phyloP scores from a whole-genome alignment of 2,113 vertebrate species.

The Alligator sinensis region DNA sequence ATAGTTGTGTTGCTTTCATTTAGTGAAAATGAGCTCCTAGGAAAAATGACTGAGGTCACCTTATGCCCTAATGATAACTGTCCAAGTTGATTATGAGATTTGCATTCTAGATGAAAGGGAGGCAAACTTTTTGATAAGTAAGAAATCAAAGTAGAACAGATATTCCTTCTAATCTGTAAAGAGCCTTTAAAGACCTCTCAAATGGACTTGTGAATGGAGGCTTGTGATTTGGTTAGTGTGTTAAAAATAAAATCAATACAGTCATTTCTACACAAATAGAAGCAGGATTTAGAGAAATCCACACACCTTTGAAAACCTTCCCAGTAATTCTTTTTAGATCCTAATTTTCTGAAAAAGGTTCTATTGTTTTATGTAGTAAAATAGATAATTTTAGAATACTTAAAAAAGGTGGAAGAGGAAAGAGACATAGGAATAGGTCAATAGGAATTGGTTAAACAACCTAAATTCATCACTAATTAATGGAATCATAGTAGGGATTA shows the following conservation, averaged over 20 bases:
- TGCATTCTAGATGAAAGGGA: not conserved
- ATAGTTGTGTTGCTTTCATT: not conserved
- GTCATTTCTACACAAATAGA: not conserved
- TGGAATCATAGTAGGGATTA: not conserved
- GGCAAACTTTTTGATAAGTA: not conserved
- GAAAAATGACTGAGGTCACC: not conserved
- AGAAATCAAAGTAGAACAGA: not conserved
- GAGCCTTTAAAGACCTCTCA: not conserved
- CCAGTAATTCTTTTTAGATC: not conserved
- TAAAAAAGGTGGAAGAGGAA: not conserved
- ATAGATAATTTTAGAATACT: constrained; percentile 10
- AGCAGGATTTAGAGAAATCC: not conserved
- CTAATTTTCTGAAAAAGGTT: not conserved
- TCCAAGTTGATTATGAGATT: not conserved
- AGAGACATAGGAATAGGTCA: not conserved
- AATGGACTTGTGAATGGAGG: not conserved
- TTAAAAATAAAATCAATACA: not conserved
- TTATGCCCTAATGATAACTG: not conserved
- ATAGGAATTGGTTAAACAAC: not conserved
- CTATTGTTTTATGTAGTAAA: not conserved
- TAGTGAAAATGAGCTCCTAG: not conserved
- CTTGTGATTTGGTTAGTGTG: not conserved
- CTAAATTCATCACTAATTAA: constrained; percentile 11
- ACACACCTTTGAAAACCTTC: not conserved
- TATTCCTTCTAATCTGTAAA: not conserved